Conservation (phyloP, 2,113 vertebrate genomes). For the Scomber scombrus region DNA sequence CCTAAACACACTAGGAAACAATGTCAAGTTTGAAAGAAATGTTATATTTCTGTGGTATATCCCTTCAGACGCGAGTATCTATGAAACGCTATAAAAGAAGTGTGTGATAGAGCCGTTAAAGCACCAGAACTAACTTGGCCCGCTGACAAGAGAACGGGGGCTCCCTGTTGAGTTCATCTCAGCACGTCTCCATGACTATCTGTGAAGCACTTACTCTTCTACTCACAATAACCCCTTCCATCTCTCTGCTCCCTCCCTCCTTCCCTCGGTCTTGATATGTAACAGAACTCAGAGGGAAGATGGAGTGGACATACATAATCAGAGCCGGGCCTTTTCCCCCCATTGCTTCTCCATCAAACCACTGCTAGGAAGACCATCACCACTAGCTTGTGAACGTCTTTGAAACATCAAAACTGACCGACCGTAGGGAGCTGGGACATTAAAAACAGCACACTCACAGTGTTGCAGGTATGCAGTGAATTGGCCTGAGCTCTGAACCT, state of each 20-base stretch:
- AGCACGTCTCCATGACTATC: slow-evolving; percentile 74
- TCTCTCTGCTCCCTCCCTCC: slow-evolving; percentile 43
- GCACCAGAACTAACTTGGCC: slow-evolving; percentile 65
- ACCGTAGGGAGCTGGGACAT: slow-evolving; percentile 47
- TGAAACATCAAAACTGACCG: slow-evolving; percentile 70
- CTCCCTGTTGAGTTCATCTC: slow-evolving; percentile 67
- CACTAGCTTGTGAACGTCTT: slow-evolving; percentile 52
- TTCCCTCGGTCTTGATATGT: slow-evolving; percentile 65
- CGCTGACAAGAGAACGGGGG: slow-evolving; percentile 63
- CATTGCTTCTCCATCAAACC: slow-evolving; percentile 57
- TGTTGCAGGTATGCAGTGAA: slow-evolving; percentile 48
- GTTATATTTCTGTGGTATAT: not conserved
- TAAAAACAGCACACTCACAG: slow-evolving; percentile 34
- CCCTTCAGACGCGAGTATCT: slow-evolving; percentile 15
- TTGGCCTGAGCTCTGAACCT: slow-evolving; percentile 47
- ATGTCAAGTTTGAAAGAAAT: not conserved
- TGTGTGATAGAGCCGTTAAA: slow-evolving; percentile 68
- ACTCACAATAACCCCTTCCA: slow-evolving; percentile 60
- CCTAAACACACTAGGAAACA: slow-evolving; percentile 7
- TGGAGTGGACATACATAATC: slow-evolving; percentile 71
- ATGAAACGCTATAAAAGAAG: slow-evolving; percentile 27
- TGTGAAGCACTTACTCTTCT: slow-evolving; percentile 75
- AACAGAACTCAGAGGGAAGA: slow-evolving; percentile 74
- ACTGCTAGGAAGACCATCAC: slow-evolving; percentile 27
- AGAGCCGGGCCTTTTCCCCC: slow-evolving; percentile 58